Evolutionary conservation across 1,140 invertebrate species (phyloP), one percentile per base, ranked within the genome.

Genomic region (Musca vetustissima): DNA sequence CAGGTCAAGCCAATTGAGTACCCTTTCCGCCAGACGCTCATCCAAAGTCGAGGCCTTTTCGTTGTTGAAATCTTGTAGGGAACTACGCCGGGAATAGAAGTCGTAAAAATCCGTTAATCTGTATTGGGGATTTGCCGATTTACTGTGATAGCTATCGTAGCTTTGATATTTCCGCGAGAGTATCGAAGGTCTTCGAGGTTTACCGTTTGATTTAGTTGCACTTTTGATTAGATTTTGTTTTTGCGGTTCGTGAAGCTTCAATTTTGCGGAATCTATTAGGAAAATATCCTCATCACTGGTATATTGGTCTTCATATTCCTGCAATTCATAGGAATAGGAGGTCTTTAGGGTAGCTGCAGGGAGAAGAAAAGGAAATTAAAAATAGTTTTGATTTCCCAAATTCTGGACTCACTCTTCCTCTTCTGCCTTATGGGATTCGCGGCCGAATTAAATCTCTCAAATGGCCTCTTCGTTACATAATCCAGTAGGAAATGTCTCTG

Each of bases 401-500:
- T 64, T n/a, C 1, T 21, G 24, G 3, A 47, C 48, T 43, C 17
- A 50, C 64, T 47, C 24, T 17, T 65, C 14, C 47, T 22, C 8
- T n/a, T 50, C 21, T 24, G 19, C 6, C 36, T 17, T 4, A 28
- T 2, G 13, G 64, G 21, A 48, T 49, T 25, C 24, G 17, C 21
- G 25, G 66, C 19, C 1, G 66, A 28, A 19, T 67, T 67, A 0
- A 69, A 24, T 66, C 72, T 72, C 65, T 80, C 73, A 22, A 73
- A 72, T 13, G 57, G 57, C 32, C 57, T 61, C 36, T 55, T 66
- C 21, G 76, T 77, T 69, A 81, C 74, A 73, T 81, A 81, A 66
- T 81, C 79, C 64, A 81, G 74, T 71, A 81, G 80, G 43, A 81
- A 81, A 70, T 81, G 79, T 14, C 79, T 69, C 11, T 78, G 66